These are phyloP conservation scores for Daubentonia madagascariensis DNA, from an alignment of 2,113 vertebrate species.

Conservation along the genomic window DNA sequence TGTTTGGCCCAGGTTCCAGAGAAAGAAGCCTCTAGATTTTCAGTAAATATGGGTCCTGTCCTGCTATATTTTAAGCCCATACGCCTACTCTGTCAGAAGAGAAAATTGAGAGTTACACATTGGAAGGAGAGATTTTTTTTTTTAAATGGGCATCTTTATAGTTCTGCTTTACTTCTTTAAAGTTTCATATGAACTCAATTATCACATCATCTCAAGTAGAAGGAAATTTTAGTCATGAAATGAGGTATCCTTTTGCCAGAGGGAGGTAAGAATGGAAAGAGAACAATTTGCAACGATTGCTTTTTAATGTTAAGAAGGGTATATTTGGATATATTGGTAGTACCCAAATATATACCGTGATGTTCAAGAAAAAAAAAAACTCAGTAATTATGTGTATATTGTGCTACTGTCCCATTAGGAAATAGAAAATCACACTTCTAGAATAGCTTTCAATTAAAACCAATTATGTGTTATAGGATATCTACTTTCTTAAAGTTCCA, in stretches of 20 bases:
- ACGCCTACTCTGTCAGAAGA: background rate
- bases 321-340: background rate
- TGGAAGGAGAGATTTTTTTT: background rate
- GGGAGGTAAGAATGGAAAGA: background rate
- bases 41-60: background rate
- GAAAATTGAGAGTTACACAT: background rate
- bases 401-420: conserved; percentile 73
- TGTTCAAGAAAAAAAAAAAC: conserved; percentile 6
- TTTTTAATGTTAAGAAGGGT: background rate
- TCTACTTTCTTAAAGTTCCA: conserved; percentile 74
- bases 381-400: conserved; percentile 51
- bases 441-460: conserved; percentile 79
- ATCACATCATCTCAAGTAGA: background rate
- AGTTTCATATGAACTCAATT: background rate
- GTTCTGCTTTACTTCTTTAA: background rate
- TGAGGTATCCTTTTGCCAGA: background rate
- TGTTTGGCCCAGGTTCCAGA: background rate
- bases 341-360: background rate
- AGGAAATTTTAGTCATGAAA: background rate
- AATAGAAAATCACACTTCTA: conserved; percentile 68
- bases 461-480: conserved; percentile 58
- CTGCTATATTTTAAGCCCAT: background rate
- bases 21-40: accelerated
- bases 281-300: background rate
- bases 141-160: background rate